These are phyloP conservation scores for Bombus affinis DNA, from an alignment of 1,140 invertebrate species.

Conservation along the genomic window DNA sequence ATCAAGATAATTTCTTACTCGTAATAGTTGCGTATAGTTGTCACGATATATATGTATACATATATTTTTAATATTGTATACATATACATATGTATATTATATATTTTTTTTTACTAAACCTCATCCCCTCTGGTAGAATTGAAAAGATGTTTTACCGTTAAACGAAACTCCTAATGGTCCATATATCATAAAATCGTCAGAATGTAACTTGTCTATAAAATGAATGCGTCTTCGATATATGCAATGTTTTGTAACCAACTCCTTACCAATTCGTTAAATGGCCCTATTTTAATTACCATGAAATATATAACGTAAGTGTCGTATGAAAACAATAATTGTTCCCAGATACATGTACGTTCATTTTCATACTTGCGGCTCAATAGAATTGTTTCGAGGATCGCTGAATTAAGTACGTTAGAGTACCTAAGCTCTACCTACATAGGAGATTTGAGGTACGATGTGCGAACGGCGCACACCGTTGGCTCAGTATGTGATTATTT, in stretches of 20 bases:
- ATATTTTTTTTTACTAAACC: conserved; percentile 44
- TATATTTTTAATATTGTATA: conserved; percentile 15
- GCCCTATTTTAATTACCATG: neutral
- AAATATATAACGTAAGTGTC: neutral
- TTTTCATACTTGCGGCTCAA: neutral
- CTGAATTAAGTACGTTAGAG: conserved; percentile 62
- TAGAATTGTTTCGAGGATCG: conserved; percentile 39
- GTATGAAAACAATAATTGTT: conserved; percentile 29
- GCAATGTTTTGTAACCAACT: neutral
- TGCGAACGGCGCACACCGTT: conserved; percentile 11
- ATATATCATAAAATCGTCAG: conserved; percentile 3
- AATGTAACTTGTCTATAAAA: neutral
- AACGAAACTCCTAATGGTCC: conserved; percentile 12
- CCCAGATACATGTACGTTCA: conserved; percentile 15
- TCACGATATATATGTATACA: conserved; percentile 52
- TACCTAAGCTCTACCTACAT: conserved; percentile 64
- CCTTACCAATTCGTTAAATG: neutral
- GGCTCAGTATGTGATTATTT: conserved; percentile 26
- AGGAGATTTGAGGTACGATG: conserved; percentile 63
- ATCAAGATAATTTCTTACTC: conserved; percentile 56
- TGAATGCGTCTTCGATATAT: neutral
- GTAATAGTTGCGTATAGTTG: conserved; percentile 51
- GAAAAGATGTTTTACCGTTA: conserved; percentile 27
- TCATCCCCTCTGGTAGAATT: conserved; percentile 63
- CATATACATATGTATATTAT: conserved; percentile 23